Base-by-base conservation (phyloP, 2,888 invertebrate species). In the Sesamia inferens region DNA sequence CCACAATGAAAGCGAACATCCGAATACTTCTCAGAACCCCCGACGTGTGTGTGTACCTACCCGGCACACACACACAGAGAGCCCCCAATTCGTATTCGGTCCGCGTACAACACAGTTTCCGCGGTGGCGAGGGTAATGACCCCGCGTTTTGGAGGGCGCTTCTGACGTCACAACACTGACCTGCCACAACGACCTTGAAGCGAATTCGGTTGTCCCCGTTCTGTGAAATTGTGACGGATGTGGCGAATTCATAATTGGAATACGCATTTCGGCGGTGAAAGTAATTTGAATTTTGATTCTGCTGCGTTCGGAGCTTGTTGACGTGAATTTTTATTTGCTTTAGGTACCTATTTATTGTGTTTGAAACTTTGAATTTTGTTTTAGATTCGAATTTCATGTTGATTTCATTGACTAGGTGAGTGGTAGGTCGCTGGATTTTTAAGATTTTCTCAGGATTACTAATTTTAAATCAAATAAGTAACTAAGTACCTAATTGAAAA, bases 61-160 rank as follows among this genome's bases (percentile, higher is more conserved):
- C 88, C 83, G 83, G 83, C 88, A 71, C 84, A 92, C 94, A 88
- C 94, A 94, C 94, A 95, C 94, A 89, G 79, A 89, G 88, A 90
- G 90, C 90, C 91, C 95, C 94, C 95, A 95, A 96, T 95, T 96
- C 93, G 93, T 93, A 96, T 95, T 95, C 96, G 92, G 93, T 92
- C 90, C 95, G 95, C 95, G 95, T 92, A 91, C 93, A 94, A 87
- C 94, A 93, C 95, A 94, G 94, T 95, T 95, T 95, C 95, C 95
- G 95, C 92, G 90, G 93, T 94, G 94, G 93, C 93, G 92, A 92
- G 95, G 93, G 91, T 94, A 90, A 88, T 88, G 92, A 94, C 93
- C 95, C 92, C 89, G 71, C 86, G 93, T 93, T 96, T 96, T 95
- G 95, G 95, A 94, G 95, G 96, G 95, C 94, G 94, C 90, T 90